These are phyloP conservation scores for Monoplex corrugatus DNA, from an alignment of 2,888 invertebrate genomes.

Conservation along the genomic window DNA sequence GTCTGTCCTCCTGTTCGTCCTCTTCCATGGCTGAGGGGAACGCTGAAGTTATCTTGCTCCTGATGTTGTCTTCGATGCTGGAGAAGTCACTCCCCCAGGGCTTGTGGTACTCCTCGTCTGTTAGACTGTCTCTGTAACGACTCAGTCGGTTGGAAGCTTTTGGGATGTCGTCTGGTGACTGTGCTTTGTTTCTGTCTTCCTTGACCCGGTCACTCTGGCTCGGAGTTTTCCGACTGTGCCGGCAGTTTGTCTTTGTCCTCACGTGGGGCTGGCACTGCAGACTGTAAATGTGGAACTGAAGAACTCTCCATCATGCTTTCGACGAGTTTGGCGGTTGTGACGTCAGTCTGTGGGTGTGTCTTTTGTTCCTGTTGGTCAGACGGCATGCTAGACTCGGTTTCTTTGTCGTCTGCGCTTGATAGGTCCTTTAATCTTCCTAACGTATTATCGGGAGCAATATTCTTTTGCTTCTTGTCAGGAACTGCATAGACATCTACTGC, in stretches of 20 bases:
- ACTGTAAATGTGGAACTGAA: not conserved
- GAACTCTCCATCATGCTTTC: not conserved
- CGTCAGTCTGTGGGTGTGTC: too few species aligned
- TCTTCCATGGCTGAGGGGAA: conserved; percentile 4
- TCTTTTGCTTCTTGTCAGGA: not conserved
- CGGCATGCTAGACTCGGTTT: too few species aligned
- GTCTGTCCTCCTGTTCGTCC: not conserved
- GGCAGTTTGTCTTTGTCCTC: not conserved
- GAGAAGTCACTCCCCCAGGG: conserved; percentile 31
- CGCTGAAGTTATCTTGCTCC: not conserved
- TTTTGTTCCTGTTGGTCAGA: too few species aligned
- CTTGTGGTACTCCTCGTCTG: conserved; percentile 37
- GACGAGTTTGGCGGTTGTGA: too few species aligned
- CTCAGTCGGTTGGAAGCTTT: not conserved
- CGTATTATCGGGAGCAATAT: too few species aligned
- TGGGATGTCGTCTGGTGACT: not conserved
- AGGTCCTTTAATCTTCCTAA: too few species aligned
- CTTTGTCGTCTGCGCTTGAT: not conserved
- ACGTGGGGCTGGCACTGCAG: not conserved
- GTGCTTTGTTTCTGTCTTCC: too few species aligned
- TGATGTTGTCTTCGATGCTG: conserved; percentile 24
- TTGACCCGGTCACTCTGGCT: not conserved
- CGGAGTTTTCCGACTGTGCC: not conserved
- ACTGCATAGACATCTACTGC: not conserved
- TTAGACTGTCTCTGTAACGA: conserved; percentile 24